Evolutionary conservation across 2,888 invertebrate species (phyloP).

Genomic region (Ommatoiulus sabulosus): DNA sequence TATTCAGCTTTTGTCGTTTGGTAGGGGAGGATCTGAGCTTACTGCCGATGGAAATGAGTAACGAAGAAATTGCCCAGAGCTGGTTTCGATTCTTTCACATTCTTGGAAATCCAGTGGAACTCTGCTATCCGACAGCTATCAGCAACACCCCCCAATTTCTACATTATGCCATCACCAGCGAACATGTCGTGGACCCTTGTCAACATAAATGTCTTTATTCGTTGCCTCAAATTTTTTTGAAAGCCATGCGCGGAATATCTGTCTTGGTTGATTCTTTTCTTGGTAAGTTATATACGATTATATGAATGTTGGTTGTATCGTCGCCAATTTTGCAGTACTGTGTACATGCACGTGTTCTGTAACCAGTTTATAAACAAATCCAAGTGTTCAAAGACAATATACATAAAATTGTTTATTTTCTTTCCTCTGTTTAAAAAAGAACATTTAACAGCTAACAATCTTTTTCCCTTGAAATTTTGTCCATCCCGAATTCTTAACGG

Average conservation of each 20-base stretch:
- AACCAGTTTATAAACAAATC: too few species aligned
- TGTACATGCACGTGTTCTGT: too few species aligned
- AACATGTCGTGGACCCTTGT: constrained; percentile 84
- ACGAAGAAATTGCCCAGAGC: constrained; percentile 91
- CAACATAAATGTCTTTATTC: constrained; percentile 88
- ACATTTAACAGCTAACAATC: too few species aligned
- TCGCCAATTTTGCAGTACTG: too few species aligned
- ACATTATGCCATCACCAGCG: constrained; percentile 84
- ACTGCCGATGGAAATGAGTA: constrained; percentile 85
- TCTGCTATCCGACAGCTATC: constrained; percentile 85
- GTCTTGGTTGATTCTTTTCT: constrained; percentile 95
- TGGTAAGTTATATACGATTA: constrained; percentile 72
- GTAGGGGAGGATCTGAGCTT: constrained; percentile 82
- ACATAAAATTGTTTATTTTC: too few species aligned
- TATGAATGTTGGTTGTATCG: too few species aligned
- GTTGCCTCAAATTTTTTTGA: constrained; percentile 89
- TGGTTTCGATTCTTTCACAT: constrained; percentile 96
- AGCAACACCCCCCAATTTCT: constrained; percentile 80
- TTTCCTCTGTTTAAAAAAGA: too few species aligned
- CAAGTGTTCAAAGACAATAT: too few species aligned
- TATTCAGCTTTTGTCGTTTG: constrained; percentile 25
- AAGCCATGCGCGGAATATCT: constrained; percentile 92
- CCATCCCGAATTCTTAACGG: too few species aligned
- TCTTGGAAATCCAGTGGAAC: constrained; percentile 93
- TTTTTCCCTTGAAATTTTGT: too few species aligned